Conservation (phyloP, 2,113 vertebrate species). For the Xenus cinereus region DNA sequence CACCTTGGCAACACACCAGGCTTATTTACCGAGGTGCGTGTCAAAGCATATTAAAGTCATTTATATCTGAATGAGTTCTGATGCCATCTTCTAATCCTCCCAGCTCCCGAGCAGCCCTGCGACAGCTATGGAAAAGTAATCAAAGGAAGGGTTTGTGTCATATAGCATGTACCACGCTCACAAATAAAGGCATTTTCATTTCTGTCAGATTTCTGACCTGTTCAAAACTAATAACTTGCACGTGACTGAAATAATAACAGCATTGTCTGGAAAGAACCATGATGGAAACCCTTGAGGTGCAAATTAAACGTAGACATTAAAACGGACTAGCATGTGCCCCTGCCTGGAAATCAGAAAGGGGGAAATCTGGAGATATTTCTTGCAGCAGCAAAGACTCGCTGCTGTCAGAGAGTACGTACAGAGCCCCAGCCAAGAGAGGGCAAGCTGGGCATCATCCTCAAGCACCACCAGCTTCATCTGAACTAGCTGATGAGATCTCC, state of each 20-base stretch:
- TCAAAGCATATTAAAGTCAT: conserved; percentile 52
- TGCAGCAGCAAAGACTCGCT: background rate
- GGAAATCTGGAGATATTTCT: background rate
- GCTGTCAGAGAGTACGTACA: background rate
- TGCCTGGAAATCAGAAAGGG: background rate
- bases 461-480: background rate
- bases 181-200: conserved; percentile 24
- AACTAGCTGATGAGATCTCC: background rate
- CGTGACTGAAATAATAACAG: background rate
- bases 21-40: conserved; percentile 31
- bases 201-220: conserved; percentile 1
- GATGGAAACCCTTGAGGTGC: background rate
- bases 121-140: background rate
- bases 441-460: background rate
- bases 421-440: background rate
- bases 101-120: background rate
- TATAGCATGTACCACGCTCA: background rate
- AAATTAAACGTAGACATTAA: background rate
- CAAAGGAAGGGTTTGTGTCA: background rate
- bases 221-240: background rate
- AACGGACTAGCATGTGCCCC: background rate
- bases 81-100: conserved; percentile 39
- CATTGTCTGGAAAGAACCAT: background rate
- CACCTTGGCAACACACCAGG: conserved; percentile 59
- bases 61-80: conserved; percentile 33